Conservation (phyloP, 2,113 vertebrate genomes). For the Erythrocercus mccallii region DNA sequence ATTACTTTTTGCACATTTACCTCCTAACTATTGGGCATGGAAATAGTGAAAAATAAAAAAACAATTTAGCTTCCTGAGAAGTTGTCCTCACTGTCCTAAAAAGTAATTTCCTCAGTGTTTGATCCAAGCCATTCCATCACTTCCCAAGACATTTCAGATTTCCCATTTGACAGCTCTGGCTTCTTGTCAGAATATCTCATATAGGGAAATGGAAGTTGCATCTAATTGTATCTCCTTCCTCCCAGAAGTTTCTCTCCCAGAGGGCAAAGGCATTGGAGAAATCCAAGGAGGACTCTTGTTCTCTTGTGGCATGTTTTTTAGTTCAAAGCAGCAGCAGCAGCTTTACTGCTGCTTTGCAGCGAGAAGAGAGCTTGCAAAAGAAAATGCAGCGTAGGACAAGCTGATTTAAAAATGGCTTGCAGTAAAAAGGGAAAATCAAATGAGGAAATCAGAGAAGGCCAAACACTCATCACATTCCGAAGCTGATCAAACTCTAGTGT, state of each 20-base stretch:
- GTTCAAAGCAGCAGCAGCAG: not conserved
- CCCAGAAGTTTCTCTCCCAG: not conserved
- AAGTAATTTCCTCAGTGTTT: not conserved
- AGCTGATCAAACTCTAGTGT: conserved; percentile 16
- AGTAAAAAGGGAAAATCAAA: not conserved
- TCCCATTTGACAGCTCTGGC: not conserved
- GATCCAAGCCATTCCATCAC: not conserved
- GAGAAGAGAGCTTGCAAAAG: not conserved
- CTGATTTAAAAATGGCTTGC: conserved; percentile 35
- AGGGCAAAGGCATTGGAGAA: not conserved
- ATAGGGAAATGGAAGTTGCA: not conserved
- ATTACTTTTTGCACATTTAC: not conserved
- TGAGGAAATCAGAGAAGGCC: conserved; percentile 32
- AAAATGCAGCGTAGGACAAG: conserved; percentile 10
- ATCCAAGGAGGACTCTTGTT: not conserved
- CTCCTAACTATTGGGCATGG: not conserved
- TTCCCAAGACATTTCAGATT: not conserved
- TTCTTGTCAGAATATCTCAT: not conserved
- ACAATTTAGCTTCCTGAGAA: not conserved
- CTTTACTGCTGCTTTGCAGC: not conserved
- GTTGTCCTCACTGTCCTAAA: not conserved
- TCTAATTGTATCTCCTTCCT: not conserved
- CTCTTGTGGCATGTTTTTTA: not conserved
- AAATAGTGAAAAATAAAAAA: not conserved
- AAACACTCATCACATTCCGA: not conserved